Base-by-base conservation (phyloP, 1,140 invertebrate species). In the Pemphigus obesinymphae region DNA sequence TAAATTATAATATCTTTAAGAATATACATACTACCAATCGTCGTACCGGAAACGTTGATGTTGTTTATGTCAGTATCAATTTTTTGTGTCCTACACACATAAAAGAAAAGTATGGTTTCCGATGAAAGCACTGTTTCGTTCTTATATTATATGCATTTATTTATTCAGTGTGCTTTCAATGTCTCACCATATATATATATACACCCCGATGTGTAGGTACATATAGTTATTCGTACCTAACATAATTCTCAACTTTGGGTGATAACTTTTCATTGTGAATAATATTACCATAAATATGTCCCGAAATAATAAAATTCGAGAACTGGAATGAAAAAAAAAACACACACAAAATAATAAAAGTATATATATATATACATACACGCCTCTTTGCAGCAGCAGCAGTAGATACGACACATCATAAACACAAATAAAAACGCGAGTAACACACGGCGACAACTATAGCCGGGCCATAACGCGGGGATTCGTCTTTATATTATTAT, bases 211-310 rank as follows among this genome's bases (percentile, higher is more conserved):
- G 13, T 15, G n/a, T 13, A 20, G 23, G 23, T 0, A 26, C 40
- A 15, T 3, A 68, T 68, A 70, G 34, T 70, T 34, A 23, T 72
- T 5, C 17, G 23, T 53, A 31, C 5, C 13, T 40, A 40, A 26
- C 37, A 70, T 70, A 45, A 70, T 70, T 70, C 68, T 70, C 45
- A 26, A 50, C 26, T 50, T 50, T 50, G 1, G 70, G 70, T 29
- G 70, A 73, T 73, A 73, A 73, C 70, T 73, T 73, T 73, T 73
- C 70, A 73, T 73, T 20, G 26, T 73, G 70, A 73, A 73, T 50
- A 50, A 50, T 50, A 73, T 73, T 73, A 73, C 70, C 70, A 29
- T 73, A 73, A 73, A 73, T 26, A 73, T 50, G 70, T 73, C 70
- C 26, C 26, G 45, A 20, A 73, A 73, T 50, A 73, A 73, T 73